A percentile compares a stretch with the other conserved stretches of the same genome.
These are phyloP conservation scores for Panthera tigris DNA, from an alignment of 2,113 vertebrate species.

Conservation along the genomic window DNA sequence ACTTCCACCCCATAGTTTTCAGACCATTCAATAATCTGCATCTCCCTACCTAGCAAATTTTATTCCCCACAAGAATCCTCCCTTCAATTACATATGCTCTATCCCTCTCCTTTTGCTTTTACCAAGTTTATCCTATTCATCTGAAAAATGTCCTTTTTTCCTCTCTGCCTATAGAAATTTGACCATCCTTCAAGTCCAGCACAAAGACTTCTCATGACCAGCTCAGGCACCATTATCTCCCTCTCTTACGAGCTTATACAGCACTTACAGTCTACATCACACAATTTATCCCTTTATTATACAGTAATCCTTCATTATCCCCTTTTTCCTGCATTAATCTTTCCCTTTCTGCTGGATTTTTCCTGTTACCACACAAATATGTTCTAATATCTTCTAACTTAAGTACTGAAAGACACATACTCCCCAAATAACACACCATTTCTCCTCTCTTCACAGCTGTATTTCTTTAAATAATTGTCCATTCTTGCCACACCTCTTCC, in stretches of 20 bases:
- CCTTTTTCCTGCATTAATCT: slow-evolving; percentile 30
- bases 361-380: slow-evolving; percentile 19
- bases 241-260: neutral
- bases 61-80: neutral
- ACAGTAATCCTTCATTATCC: slow-evolving; percentile 10
- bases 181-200: neutral
- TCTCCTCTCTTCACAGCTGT: neutral
- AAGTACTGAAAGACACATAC: neutral
- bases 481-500: neutral
- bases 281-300: slow-evolving; percentile 15
- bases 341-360: slow-evolving; percentile 31
- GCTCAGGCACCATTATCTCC: neutral
- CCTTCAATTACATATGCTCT: neutral
- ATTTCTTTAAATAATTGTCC: neutral
- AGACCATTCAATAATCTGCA: neutral
- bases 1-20: neutral
- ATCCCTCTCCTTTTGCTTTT: neutral
- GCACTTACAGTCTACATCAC: neutral
- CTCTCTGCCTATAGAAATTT: neutral
- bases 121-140: neutral
- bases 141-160: neutral
- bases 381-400: neutral
- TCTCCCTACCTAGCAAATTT: neutral
- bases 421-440: neutral
- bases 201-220: neutral